Percentiles rank a stretch among this genome's conserved stretches.
phyloP scores from a whole-genome alignment of 1,140 invertebrate genomes.

The Neuroterus valhalla region DNA sequence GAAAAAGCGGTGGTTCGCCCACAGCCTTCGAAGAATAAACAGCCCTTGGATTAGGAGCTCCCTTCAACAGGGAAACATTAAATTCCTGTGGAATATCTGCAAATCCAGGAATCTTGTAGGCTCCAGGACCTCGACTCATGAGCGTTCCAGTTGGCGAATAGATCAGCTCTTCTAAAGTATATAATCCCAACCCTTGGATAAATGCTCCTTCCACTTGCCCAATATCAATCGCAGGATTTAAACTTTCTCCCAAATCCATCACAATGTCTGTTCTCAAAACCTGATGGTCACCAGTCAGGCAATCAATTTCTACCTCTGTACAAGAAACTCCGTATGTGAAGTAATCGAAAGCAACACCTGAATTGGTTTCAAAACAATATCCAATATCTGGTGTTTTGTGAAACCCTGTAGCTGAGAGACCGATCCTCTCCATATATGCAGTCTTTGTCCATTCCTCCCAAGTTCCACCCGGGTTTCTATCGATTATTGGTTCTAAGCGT shows the following conservation, averaged over 20 bases:
- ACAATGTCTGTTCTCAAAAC: conserved; percentile 92
- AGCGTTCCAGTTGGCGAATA: conserved; percentile 89
- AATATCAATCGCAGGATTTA: conserved; percentile 97
- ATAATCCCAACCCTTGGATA: conserved; percentile 94
- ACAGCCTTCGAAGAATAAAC: conserved; percentile 98
- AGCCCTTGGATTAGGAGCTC: conserved; percentile 89
- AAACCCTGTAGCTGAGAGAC: conserved; percentile 91
- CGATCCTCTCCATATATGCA: conserved; percentile 88
- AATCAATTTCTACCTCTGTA: conserved; percentile 91
- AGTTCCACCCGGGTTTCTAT: conserved; percentile 84
- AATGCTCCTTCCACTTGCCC: conserved; percentile 97
- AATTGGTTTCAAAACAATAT: conserved; percentile 84
- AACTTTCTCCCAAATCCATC: conserved; percentile 94
- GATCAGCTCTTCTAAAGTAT: conserved; percentile 92
- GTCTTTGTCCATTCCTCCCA: conserved; percentile 91
- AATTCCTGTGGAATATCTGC: conserved; percentile 93
- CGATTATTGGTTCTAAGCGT: conserved; percentile 85
- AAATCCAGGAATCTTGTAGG: conserved; percentile 95
- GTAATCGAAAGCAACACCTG: conserved; percentile 86
- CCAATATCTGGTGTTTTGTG: conserved; percentile 88
- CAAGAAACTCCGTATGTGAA: conserved; percentile 87
- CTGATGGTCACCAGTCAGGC: conserved; percentile 91
- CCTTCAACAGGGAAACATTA: conserved; percentile 93
- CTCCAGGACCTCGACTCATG: conserved; percentile 90
- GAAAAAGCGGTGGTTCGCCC: conserved; percentile 95